Percentiles rank a stretch among this genome's conserved stretches.
Conservation (phyloP, 2,888 invertebrate species). For the Drosophila pseudotakahashii region DNA sequence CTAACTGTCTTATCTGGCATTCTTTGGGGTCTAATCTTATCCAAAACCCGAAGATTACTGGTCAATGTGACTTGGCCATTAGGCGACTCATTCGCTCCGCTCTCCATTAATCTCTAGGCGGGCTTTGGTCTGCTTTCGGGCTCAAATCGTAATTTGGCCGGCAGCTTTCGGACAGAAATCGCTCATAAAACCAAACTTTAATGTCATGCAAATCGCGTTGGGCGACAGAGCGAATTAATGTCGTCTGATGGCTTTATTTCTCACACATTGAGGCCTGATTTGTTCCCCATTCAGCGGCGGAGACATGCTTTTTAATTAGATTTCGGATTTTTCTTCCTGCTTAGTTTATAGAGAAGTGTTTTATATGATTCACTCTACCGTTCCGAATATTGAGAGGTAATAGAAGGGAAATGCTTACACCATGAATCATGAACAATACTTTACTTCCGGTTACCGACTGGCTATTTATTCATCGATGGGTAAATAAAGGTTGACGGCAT, state of each 20-base stretch:
- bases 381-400: not conserved
- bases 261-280: conserved; percentile 26
- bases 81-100: conserved; percentile 34
- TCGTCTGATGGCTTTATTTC: conserved; percentile 69
- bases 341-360: not conserved
- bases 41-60: conserved; percentile 1
- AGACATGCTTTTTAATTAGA: conserved; percentile 56
- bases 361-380: conserved; percentile 23
- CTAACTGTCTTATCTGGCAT: conserved; percentile 4
- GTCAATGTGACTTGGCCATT: conserved; percentile 1
- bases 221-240: conserved; percentile 72
- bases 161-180: conserved; percentile 52
- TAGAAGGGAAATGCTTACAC: conserved; percentile 11
- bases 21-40: not conserved
- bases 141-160: conserved; percentile 49
- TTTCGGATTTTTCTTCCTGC: conserved; percentile 36
- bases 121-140: conserved; percentile 30
- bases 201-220: conserved; percentile 61
- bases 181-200: conserved; percentile 72
- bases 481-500: conserved; percentile 20
- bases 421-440: conserved; percentile 12
- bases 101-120: conserved; percentile 31
- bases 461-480: conserved; percentile 8
- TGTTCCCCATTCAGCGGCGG: conserved; percentile 6
- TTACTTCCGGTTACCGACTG: conserved; percentile 11